These are phyloP conservation scores for Collichthys lucidus DNA, from an alignment of 2,113 vertebrate species.

Conservation along the genomic window DNA sequence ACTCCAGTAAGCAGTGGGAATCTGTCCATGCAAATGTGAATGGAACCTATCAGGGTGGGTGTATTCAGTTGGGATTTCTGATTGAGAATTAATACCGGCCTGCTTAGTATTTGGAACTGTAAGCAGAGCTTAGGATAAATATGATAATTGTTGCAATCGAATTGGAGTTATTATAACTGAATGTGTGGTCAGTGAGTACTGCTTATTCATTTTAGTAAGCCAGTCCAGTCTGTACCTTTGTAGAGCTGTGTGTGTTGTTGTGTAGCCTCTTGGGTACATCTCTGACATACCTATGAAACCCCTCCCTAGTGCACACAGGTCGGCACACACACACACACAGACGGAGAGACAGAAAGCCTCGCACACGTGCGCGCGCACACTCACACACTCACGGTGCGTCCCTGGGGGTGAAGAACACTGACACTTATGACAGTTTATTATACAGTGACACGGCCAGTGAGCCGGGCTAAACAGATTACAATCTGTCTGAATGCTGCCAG, in stretches of 20 bases:
- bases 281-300: slow-evolving; percentile 6
- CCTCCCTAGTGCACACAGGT: neutral
- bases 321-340: neutral
- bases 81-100: slow-evolving; percentile 58
- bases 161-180: slow-evolving; percentile 28
- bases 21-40: slow-evolving; percentile 52
- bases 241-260: neutral
- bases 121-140: slow-evolving; percentile 45
- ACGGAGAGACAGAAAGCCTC: too few species aligned
- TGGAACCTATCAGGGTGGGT: slow-evolving; percentile 38
- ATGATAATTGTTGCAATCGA: slow-evolving; percentile 38
- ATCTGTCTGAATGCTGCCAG: slow-evolving; percentile 59
- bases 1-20: slow-evolving; percentile 43
- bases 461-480: slow-evolving; percentile 73
- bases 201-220: slow-evolving; percentile 18
- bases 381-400: slow-evolving; percentile 8
- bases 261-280: neutral
- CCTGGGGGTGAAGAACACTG: slow-evolving; percentile 63
- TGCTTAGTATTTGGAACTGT: slow-evolving; percentile 42
- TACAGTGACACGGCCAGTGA: slow-evolving; percentile 61
- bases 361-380: neutral
- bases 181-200: slow-evolving; percentile 31
- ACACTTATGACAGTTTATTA: slow-evolving; percentile 79
- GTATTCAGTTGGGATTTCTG: slow-evolving; percentile 58
- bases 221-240: neutral